Base-by-base conservation (phyloP, 2,888 invertebrate genomes). In the Myopa testacea region DNA sequence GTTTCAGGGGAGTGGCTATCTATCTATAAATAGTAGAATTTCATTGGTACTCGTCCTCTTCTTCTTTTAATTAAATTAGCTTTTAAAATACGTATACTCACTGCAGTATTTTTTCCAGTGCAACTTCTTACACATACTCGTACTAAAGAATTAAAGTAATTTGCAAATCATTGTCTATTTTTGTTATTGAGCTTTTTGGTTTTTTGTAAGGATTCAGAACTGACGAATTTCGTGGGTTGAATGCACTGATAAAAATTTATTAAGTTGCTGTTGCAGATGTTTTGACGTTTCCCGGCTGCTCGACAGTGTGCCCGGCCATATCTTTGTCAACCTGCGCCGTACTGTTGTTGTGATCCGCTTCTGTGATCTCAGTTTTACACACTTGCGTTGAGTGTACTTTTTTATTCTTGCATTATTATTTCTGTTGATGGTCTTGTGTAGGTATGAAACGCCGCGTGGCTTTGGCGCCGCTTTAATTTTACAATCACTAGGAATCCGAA, bases 181-280 rank as follows among this genome's bases (percentile, higher is more conserved):
- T 55, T 16, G 14, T 16, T 55, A 3, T 10, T 16, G 5, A n/a
- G n/a, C n/a, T n/a, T 55, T 55, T 16, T 16, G 55, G 50, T 50
- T 55, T 10, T 14, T 55, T 16, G 55, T 55, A 55, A 55, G 55
- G 34, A 65, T 34, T 65, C 65, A 65, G 70, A 38, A 55, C 26
- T 55, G 19, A 70, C 70, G 34, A 72, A 74, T 65, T 65, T n/a
- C 55, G 12, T 37, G 62, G 37, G 74, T 74, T 72, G 65, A 74
- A 65, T 52, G 74, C 74, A 65, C 74, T 52, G 74, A 74, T 74
- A 74, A 74, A 55, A 72, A 60, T 72, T 72, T 16, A 60, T 73
- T 34, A 52, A 50, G 34, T 65, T 74, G 50, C 45, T 74, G 40
- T 63, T 45, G 37, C 65, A 65, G 26, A 62, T 62, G 37, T 69